Conservation (phyloP, 2,888 invertebrate genomes). For the Lepidocyrtinus sp. region DNA sequence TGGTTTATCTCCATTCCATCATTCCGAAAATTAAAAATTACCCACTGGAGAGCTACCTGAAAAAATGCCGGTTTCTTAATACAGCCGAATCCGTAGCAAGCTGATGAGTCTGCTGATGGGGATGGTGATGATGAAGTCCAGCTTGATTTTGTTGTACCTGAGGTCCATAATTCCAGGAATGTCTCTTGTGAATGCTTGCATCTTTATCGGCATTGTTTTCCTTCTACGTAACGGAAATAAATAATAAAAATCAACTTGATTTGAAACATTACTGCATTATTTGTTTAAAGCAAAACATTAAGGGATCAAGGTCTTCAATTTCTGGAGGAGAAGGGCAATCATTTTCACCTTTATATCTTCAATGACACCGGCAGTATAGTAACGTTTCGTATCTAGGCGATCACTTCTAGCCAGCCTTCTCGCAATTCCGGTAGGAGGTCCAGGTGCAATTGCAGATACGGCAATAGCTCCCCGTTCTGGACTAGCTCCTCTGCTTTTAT, state of each 20-base stretch:
- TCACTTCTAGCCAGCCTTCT: constrained; percentile 74
- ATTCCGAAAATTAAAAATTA: too few relatives aligned
- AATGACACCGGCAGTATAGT: constrained; percentile 80
- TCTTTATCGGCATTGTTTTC: constrained; percentile 74
- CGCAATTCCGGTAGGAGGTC: constrained; percentile 73
- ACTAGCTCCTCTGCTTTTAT: constrained; percentile 45
- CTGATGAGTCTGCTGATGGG: constrained; percentile 51
- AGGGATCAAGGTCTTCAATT: not conserved
- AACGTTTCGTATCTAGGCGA: constrained; percentile 74
- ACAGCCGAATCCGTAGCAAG: constrained; percentile 61
- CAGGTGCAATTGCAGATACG: constrained; percentile 11
- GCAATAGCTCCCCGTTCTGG: constrained; percentile 69
- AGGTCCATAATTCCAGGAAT: constrained; percentile 78
- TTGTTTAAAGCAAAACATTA: not conserved
- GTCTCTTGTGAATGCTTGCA: constrained; percentile 77
- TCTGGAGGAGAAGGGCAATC: too few relatives aligned
- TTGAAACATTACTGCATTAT: not conserved
- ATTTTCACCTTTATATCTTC: constrained; percentile 76
- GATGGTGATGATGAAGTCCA: constrained; percentile 34
- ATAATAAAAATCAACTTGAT: constrained; percentile 18
- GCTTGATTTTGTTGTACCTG: constrained; percentile 67
- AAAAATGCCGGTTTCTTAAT: constrained; percentile 65
- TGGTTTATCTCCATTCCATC: too few relatives aligned
- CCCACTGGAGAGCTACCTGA: constrained; percentile 64
- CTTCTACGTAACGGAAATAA: constrained; percentile 72